Conservation (phyloP, 2,797 vertebrate genomes). For the Prionace glauca region DNA sequence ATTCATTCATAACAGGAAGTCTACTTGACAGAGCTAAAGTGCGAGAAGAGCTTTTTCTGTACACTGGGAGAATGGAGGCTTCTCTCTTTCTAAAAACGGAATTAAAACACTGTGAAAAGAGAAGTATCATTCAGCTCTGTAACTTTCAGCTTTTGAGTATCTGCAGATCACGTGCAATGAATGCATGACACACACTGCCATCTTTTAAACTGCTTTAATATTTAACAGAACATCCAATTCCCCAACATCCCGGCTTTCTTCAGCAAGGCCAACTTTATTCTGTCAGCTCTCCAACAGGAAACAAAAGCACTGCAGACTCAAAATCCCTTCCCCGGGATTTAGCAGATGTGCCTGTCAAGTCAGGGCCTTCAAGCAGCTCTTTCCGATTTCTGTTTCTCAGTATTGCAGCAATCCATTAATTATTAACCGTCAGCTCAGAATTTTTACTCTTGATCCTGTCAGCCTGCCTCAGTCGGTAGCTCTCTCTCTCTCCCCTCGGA, state of each 20-base stretch:
- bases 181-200: neutral
- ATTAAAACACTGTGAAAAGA: slow-evolving; percentile 1
- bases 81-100: neutral
- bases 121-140: neutral
- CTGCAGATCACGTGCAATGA: neutral
- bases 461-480: neutral
- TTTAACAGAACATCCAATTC: neutral
- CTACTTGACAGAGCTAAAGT: neutral
- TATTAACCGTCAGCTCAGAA: neutral
- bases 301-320: neutral
- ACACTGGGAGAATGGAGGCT: neutral
- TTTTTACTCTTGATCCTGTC: neutral
- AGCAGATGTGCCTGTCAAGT: neutral
- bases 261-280: neutral
- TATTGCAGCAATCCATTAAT: neutral
- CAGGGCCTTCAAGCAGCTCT: neutral
- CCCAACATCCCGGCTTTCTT: neutral
- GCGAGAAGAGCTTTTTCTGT: neutral
- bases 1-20: slow-evolving; percentile 30
- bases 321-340: neutral
- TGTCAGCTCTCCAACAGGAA: neutral
- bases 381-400: neutral
- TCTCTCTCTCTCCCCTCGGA: neutral
- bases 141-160: neutral
- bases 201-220: neutral